These are phyloP conservation scores for Pollenia labialis DNA, from an alignment of 2,888 invertebrate species.

Conservation along the genomic window DNA sequence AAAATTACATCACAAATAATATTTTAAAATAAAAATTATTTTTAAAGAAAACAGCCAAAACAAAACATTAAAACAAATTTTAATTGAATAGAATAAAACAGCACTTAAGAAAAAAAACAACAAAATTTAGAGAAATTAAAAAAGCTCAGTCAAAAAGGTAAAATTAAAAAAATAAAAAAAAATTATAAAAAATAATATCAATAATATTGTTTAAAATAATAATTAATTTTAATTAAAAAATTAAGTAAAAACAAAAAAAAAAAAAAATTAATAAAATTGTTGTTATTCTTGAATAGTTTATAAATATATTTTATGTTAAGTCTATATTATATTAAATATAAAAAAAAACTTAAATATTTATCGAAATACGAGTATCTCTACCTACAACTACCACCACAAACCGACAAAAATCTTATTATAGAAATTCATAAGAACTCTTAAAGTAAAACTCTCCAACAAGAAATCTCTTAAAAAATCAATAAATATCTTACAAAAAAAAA, in stretches of 20 bases:
- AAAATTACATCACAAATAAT: not conserved
- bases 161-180: not conserved
- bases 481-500: too few relatives aligned
- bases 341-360: conserved; percentile 10
- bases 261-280: conserved; percentile 55
- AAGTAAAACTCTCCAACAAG: conserved; percentile 20
- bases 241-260: conserved; percentile 42
- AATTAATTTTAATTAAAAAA: conserved; percentile 25
- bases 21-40: conserved; percentile 7
- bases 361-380: not conserved
- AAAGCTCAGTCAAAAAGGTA: conserved; percentile 50
- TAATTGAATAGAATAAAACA: conserved; percentile 4
- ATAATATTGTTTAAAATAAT: conserved; percentile 11
- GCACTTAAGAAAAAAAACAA: conserved; percentile 32
- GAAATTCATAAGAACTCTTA: not conserved
- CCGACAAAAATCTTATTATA: not conserved
- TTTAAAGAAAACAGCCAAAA: conserved; percentile 46
- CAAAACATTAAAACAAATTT: not conserved
- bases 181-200: not conserved
- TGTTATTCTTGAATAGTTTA: conserved; percentile 72
- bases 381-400: not conserved
- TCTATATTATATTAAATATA: conserved; percentile 36
- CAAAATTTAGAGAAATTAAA: conserved; percentile 24
- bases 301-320: conserved; percentile 66
- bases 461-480: not conserved